Percentiles rank a stretch among this genome's conserved stretches.
Conservation (phyloP, 2,888 invertebrate species). For the Leucophenga maculata region DNA sequence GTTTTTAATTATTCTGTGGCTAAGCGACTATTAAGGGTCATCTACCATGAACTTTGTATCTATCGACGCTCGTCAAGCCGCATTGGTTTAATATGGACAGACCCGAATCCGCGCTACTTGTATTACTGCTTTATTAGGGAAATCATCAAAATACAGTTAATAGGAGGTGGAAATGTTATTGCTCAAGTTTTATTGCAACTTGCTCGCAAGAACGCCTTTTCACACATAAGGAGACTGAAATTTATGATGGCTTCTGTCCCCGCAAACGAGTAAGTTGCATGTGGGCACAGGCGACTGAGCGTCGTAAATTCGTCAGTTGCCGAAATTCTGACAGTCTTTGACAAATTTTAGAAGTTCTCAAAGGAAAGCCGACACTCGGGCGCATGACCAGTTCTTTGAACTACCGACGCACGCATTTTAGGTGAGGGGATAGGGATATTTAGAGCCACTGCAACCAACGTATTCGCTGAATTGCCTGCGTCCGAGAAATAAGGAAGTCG, state of each 20-base stretch:
- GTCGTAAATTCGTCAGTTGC: slow-evolving; percentile 49
- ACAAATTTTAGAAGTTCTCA: slow-evolving; percentile 54
- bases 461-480: slow-evolving; percentile 14
- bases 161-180: neutral
- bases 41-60: slow-evolving; percentile 9
- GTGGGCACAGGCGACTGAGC: neutral
- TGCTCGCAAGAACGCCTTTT: slow-evolving; percentile 3
- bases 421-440: slow-evolving; percentile 1
- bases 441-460: neutral
- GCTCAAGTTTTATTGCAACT: slow-evolving; percentile 8
- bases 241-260: slow-evolving; percentile 19
- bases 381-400: slow-evolving; percentile 26
- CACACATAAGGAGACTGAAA: slow-evolving; percentile 14
- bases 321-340: slow-evolving; percentile 55
- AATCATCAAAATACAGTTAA: too few species aligned
- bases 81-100: too few species aligned
- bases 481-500: slow-evolving; percentile 45
- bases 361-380: slow-evolving; percentile 42
- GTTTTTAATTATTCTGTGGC: slow-evolving; percentile 51
- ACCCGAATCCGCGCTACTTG: too few species aligned
- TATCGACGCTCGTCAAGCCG: neutral
- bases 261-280: slow-evolving; percentile 2
- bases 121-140: too few species aligned
- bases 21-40: neutral
- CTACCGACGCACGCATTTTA: slow-evolving; percentile 1